phyloP scores from a whole-genome alignment of 1,140 invertebrate species.

The Manduca sexta region DNA sequence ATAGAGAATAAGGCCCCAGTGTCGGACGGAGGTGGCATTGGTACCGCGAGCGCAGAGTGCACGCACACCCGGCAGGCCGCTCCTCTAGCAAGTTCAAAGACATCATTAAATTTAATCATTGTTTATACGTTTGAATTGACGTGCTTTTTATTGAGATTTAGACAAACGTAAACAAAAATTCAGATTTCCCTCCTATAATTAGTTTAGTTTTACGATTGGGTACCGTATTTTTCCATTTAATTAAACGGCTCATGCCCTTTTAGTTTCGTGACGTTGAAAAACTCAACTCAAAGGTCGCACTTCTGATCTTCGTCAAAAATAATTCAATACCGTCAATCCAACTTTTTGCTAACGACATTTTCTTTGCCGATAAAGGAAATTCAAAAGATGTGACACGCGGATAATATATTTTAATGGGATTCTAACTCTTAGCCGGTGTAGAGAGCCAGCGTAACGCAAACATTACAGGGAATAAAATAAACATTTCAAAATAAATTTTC shows the following conservation, averaged over 20 bases:
- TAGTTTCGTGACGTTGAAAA: conserved; percentile 10
- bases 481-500: conserved; percentile 1
- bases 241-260: conserved; percentile 17
- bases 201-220: too few relatives aligned
- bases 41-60: too few relatives aligned
- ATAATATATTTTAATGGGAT: neutral
- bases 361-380: neutral
- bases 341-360: conserved; percentile 6
- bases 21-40: too few relatives aligned
- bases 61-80: too few relatives aligned
- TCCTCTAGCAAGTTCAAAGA: too few relatives aligned
- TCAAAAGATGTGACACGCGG: neutral
- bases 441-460: neutral
- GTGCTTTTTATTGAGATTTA: too few relatives aligned
- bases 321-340: conserved; percentile 18
- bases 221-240: conserved; percentile 21
- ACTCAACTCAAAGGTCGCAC: conserved; percentile 23
- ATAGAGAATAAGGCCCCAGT: too few relatives aligned
- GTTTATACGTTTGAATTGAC: too few relatives aligned
- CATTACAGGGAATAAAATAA: neutral
- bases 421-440: neutral
- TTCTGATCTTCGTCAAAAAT: conserved; percentile 14
- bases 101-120: too few relatives aligned
- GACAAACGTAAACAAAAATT: too few relatives aligned
- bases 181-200: too few relatives aligned